phyloP scores from a whole-genome alignment of 2,797 vertebrate species.

The Pterois miles region DNA sequence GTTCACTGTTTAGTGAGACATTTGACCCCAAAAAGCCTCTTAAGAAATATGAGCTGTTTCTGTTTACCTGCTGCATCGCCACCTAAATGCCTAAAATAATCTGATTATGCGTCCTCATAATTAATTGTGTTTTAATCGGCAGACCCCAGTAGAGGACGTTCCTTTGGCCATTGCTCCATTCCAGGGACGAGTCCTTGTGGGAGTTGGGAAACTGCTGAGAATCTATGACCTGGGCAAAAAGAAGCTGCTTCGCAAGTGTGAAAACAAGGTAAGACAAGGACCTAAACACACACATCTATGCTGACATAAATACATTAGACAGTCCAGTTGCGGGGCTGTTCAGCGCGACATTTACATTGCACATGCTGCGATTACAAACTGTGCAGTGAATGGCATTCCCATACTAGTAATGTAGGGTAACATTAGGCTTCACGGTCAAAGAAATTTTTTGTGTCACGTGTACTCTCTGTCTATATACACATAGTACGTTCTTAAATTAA shows the following conservation, averaged over 20 bases:
- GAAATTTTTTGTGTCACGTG: too few species aligned
- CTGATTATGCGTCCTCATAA: not conserved
- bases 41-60: not conserved
- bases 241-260: constrained; percentile 97
- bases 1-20: not conserved
- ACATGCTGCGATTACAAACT: too few species aligned
- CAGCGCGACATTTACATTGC: too few species aligned
- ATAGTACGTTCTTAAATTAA: too few species aligned
- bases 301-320: not conserved
- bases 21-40: not conserved
- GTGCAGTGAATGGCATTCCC: too few species aligned
- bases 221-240: constrained; percentile 98
- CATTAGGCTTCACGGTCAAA: too few species aligned
- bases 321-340: not conserved
- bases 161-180: constrained; percentile 97
- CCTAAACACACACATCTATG: not conserved
- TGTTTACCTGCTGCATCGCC: not conserved
- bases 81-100: not conserved
- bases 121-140: constrained; percentile 13
- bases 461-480: too few species aligned
- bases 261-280: constrained; percentile 90
- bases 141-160: constrained; percentile 98
- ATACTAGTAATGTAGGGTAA: too few species aligned
- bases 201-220: constrained; percentile 95
- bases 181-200: constrained; percentile 93